Base-by-base conservation (phyloP, 1,140 invertebrate genomes). In the Tetragonula clypearis region DNA sequence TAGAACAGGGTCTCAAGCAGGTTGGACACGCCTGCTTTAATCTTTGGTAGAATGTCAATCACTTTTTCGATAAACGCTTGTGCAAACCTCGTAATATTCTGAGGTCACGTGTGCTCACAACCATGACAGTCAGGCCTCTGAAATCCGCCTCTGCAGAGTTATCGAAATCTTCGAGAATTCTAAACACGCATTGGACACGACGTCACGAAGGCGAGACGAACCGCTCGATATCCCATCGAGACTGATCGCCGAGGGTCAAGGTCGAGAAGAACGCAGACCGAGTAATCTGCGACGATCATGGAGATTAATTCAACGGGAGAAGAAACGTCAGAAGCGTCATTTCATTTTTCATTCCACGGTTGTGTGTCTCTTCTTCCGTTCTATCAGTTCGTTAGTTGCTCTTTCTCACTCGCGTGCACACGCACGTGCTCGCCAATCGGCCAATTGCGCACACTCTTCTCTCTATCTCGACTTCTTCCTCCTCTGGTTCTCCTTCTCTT, bases 281-380 rank as follows among this genome's bases (percentile, higher is more conserved):
- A 30, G 30, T 30, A 30, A 30, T 30, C 30, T 30, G 30, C 30
- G 87, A 89, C 68, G 87, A 89, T 88, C 87, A 71, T 75, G 81
- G 69, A 89, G 87, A 89, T 89, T 89, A 86, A 86, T 58, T 89
- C 85, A 60, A 53, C 77, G 85, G 77, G 62, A 89, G 26, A 68
- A n/a, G n/a, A n/a, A n/a, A 30, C 58, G 87, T 69, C 84, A 69
- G n/a, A 71, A 58, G 76, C 66, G 76, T 73, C 80, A 65, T 86
- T 78, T 84, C 84, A 89, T 86, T 62, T 84, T 83, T 89, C 85
- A 89, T 89, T 87, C 80, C 62, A 71, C 55, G 56, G 41, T 0
- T 11, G 21, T 49, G 53, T 76, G 49, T 88, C 81, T 68, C 62
- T 62, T 26, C 23, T 41, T 49, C 75, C 58, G 58, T 62, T 58